Base-by-base conservation (phyloP, 2,113 vertebrate species). In the Dissostichus mawsoni region DNA sequence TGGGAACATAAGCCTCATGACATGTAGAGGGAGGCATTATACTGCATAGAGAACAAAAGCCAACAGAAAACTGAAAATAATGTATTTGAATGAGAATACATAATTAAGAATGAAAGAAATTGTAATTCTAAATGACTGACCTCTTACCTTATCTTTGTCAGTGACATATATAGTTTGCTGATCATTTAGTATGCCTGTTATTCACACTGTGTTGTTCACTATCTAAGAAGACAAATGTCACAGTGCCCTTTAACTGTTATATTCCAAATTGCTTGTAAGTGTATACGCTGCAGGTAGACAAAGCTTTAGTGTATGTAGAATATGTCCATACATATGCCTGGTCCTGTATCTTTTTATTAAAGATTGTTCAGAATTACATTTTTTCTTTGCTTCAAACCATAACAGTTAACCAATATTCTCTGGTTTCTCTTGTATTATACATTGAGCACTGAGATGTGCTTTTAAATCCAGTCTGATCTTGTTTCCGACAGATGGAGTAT, bases 331-430 rank as follows among this genome's bases (percentile, higher is more conserved):
- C 11, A 71, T 25, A 12, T 12, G 17, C 4, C 23, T 82, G 7
- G 20, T 45, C 53, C 51, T 81, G 20, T 56, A 45, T 41, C 0
- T 33, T 77, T 80, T 90, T 77, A 78, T 87, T 81, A 74, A 23
- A 78, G 44, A 67, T 3, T 48, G 6, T 66, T 67, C 17, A 25
- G n/a, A 59, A 75, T 45, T 78, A 72, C 51, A 72, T 57, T 33
- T 57, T 44, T 44, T 25, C 23, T 83, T 76, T 14, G 25, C 44
- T 59, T 23, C 66, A 44, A 4, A 53, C 50, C 41, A 50, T 9
- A 68, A 44, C 29, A 69, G 25, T 36, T 55, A 8, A 47, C 17
- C 10, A 13, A 11, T 8, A 62, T 17, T 11, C 17, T 44, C 8
- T n/a, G 2, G 3, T 44, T 64, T 51, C 17, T 55, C 8, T 1